Evolutionary conservation across 2,797 vertebrate species (phyloP).

Genomic region (Myotis pilosus): DNA sequence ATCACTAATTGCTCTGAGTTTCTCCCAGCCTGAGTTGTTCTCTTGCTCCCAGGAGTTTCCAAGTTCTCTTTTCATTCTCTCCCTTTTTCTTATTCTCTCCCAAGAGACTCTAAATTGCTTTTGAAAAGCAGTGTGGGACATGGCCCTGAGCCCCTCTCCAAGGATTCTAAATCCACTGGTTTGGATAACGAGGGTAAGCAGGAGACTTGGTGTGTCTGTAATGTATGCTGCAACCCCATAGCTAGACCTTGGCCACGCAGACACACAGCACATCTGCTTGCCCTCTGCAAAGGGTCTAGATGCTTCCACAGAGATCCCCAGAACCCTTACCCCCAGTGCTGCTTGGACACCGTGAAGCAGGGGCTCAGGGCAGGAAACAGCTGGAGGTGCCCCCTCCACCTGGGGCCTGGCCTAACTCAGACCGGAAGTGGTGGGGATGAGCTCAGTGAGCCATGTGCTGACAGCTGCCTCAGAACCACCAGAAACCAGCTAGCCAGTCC

Average conservation of each 20-base stretch:
- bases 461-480: accelerated
- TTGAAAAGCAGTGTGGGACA: not conserved
- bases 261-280: not conserved
- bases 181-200: too few relatives aligned
- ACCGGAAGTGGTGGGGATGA: accelerated
- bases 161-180: not conserved
- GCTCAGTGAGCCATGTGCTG: accelerated
- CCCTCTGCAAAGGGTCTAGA: not conserved
- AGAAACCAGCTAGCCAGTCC: not conserved
- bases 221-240: accelerated
- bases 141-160: accelerated
- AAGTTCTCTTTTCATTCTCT: too few relatives aligned
- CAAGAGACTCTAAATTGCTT: not conserved
- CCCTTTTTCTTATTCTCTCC: not conserved
- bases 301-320: accelerated
- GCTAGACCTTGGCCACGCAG: accelerated
- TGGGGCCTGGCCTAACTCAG: not conserved
- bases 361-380: accelerated
- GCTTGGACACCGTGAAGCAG: not conserved
- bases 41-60: not conserved
- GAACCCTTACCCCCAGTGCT: accelerated
- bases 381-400: accelerated
- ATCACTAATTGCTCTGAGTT: not conserved
- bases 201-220: accelerated
- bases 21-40: not conserved